These are phyloP conservation scores for Bergia sp. DNA, from an alignment of 92 coral and sea anemone genomes.

Conservation along the genomic window DNA sequence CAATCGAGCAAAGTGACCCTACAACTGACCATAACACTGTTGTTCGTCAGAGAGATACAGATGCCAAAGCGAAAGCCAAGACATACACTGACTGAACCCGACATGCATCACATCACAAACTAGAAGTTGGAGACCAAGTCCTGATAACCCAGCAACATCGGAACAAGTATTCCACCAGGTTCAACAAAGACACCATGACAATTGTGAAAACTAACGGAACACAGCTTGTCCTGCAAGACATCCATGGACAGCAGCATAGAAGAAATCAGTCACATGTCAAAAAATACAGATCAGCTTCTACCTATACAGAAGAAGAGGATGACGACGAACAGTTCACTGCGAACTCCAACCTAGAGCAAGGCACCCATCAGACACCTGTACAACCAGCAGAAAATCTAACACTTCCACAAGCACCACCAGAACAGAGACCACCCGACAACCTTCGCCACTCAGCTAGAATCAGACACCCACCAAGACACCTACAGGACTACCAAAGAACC, in stretches of 20 bases:
- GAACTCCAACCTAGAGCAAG: slow-evolving; percentile 2
- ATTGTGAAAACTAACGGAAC: slow-evolving; percentile 28
- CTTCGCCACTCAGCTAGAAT: slow-evolving; percentile 23
- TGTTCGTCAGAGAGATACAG: slow-evolving; percentile 6
- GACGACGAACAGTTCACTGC: neutral
- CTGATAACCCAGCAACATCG: slow-evolving; percentile 37
- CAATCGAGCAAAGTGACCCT: neutral
- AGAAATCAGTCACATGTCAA: slow-evolving; percentile 48
- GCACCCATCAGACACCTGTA: slow-evolving; percentile 14
- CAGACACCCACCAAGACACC: slow-evolving; percentile 36
- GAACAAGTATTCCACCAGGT: slow-evolving; percentile 44
- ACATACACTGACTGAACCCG: slow-evolving; percentile 35
- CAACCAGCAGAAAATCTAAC: neutral
- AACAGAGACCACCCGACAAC: neutral
- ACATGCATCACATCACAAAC: slow-evolving; percentile 21
- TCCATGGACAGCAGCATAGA: slow-evolving; percentile 37
- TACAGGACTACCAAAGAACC: slow-evolving; percentile 11
- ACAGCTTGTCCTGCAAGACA: slow-evolving; percentile 19
- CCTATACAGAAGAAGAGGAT: slow-evolving; percentile 24
- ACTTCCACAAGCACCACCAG: neutral
- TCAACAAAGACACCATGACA: slow-evolving; percentile 41
- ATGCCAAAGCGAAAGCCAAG: slow-evolving; percentile 38
- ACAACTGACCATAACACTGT: neutral
- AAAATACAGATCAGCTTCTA: neutral
- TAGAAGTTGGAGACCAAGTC: slow-evolving; percentile 41